Conservation (phyloP, 1,140 invertebrate genomes). For the Atta colombica region DNA sequence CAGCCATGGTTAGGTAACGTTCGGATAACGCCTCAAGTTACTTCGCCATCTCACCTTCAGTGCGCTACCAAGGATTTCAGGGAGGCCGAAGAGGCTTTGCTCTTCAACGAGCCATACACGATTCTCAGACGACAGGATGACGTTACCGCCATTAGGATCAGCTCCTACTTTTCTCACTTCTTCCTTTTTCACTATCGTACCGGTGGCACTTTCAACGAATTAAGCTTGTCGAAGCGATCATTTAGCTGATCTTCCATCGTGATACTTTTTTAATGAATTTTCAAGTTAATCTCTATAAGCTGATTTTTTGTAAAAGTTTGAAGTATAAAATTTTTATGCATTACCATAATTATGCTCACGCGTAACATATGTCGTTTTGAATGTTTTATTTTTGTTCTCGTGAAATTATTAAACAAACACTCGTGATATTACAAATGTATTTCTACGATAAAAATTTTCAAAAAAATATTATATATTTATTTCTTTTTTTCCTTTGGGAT, state of each 20-base stretch:
- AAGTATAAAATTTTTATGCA: background rate
- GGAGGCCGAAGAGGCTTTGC: slow-evolving; percentile 71
- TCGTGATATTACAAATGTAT: background rate
- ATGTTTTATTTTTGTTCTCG: background rate
- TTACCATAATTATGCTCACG: background rate
- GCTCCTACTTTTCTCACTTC: slow-evolving; percentile 62
- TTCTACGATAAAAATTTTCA: background rate
- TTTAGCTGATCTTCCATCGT: slow-evolving; percentile 11
- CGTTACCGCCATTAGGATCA: slow-evolving; percentile 79
- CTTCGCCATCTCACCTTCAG: slow-evolving; percentile 76
- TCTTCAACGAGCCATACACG: slow-evolving; percentile 76
- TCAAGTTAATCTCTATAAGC: slow-evolving; percentile 25
- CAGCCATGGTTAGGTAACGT: slow-evolving; percentile 76
- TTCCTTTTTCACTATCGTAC: slow-evolving; percentile 29
- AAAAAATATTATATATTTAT: background rate
- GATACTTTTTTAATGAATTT: slow-evolving; percentile 34
- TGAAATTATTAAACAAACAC: background rate
- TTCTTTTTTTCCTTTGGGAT: background rate
- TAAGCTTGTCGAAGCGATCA: slow-evolving; percentile 38
- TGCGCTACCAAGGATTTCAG: slow-evolving; percentile 79
- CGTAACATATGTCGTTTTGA: background rate
- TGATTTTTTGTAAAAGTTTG: background rate
- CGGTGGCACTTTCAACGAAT: slow-evolving; percentile 28
- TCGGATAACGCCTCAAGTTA: slow-evolving; percentile 80
- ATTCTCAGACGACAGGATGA: slow-evolving; percentile 74